phyloP scores from a whole-genome alignment of 2,888 invertebrate species.

The Drosophila paranaensis region DNA sequence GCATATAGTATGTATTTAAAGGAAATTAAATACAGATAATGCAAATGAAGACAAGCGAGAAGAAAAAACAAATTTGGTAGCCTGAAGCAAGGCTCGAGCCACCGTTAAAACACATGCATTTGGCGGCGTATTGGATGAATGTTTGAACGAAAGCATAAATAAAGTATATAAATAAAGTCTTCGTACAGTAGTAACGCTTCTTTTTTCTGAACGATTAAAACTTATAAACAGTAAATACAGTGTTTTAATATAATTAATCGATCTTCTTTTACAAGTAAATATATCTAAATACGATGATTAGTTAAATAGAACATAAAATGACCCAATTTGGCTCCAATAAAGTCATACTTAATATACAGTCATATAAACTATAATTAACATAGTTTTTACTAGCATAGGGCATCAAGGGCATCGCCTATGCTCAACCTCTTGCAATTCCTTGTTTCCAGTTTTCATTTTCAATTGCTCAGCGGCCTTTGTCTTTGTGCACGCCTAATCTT shows the following conservation, averaged over 20 bases:
- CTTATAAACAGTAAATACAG: too few relatives aligned
- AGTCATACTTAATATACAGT: too few relatives aligned
- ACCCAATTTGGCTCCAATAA: too few relatives aligned
- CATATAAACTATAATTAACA: too few relatives aligned
- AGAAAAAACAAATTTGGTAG: background rate
- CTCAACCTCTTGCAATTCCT: background rate
- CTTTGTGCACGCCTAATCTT: slow-evolving; percentile 47
- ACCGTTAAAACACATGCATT: background rate
- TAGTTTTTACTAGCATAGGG: slow-evolving; percentile 10
- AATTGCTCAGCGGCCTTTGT: slow-evolving; percentile 55
- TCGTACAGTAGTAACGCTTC: background rate
- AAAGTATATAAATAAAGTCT: background rate
- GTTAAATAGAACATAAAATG: too few relatives aligned
- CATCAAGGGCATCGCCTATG: slow-evolving; percentile 10
- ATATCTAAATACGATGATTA: too few relatives aligned
- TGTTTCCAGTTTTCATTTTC: slow-evolving; percentile 64
- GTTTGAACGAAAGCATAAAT: background rate
- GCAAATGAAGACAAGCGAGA: too few relatives aligned
- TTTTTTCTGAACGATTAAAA: too few relatives aligned
- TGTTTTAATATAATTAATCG: too few relatives aligned
- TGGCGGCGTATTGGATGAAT: background rate
- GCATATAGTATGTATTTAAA: background rate
- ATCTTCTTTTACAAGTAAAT: too few relatives aligned
- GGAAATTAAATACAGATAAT: background rate
- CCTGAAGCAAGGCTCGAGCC: background rate